These are phyloP conservation scores for Darevskia mixta DNA, from an alignment of 2,797 vertebrate genomes.

Conservation along the genomic window DNA sequence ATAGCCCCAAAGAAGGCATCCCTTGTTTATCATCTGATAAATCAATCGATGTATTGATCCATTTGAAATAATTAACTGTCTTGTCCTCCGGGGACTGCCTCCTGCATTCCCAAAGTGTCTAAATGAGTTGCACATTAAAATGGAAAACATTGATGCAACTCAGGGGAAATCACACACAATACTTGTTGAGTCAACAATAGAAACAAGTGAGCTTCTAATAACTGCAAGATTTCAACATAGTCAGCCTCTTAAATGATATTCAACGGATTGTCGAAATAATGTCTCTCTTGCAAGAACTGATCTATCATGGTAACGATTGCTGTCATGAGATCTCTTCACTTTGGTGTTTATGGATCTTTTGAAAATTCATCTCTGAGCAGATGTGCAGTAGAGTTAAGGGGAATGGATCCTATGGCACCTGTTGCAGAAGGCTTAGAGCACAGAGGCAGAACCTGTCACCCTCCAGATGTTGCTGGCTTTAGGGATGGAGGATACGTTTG, in stretches of 20 bases:
- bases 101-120: constrained; percentile 32
- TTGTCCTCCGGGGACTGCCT: constrained; percentile 38
- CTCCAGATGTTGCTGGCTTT: not conserved
- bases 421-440: not conserved
- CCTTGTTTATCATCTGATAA: constrained; percentile 60
- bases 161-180: not conserved
- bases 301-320: not conserved
- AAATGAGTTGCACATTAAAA: constrained; percentile 30
- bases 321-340: constrained; percentile 10
- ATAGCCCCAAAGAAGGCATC: constrained; percentile 59
- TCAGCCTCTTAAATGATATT: not conserved
- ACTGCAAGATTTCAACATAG: not conserved
- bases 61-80: constrained; percentile 43
- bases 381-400: not conserved
- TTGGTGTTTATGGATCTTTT: not conserved
- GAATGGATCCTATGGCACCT: not conserved
- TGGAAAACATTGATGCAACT: constrained; percentile 15
- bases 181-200: not conserved
- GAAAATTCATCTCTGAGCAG: not conserved
- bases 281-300: constrained; percentile 10
- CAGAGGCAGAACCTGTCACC: not conserved
- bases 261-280: not conserved
- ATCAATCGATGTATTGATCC: constrained; percentile 30
- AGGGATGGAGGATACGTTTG: too few relatives aligned
- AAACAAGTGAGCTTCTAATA: not conserved